phyloP scores from a whole-genome alignment of 2,797 vertebrate species.

The Anguilla anguilla region DNA sequence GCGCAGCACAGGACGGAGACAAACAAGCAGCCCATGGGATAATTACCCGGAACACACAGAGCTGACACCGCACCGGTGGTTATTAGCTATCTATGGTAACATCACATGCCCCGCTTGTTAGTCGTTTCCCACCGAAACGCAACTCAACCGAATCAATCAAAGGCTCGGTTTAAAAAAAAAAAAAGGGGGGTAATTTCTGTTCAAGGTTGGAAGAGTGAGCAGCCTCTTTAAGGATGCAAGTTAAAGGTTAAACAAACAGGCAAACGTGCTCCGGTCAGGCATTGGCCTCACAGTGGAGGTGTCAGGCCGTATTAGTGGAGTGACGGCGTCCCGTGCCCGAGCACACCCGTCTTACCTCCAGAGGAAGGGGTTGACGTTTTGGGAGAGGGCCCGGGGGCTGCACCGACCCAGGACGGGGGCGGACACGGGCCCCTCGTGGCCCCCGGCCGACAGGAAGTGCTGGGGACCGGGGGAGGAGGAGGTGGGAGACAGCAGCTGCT shows the following conservation, averaged over 20 bases:
- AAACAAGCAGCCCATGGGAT: conserved; percentile 18
- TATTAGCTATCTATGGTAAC: not conserved
- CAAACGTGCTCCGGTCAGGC: not conserved
- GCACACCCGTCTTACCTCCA: conserved; percentile 86
- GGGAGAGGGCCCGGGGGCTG: conserved; percentile 72
- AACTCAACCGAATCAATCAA: not conserved
- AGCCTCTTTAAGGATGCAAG: not conserved
- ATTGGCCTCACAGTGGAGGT: not conserved
- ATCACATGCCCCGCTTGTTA: not conserved
- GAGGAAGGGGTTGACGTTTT: conserved; percentile 80
- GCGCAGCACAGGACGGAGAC: conserved; percentile 28
- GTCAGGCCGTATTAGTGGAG: not conserved
- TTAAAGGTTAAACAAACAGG: conserved; percentile 14
- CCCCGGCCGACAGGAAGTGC: conserved; percentile 75
- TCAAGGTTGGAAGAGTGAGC: not conserved
- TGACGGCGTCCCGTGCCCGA: not conserved
- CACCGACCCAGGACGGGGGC: conserved; percentile 82
- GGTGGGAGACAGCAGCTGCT: conserved; percentile 84
- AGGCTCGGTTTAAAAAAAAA: conserved; percentile 1
- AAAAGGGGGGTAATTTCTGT: not conserved
- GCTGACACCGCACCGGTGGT: not conserved
- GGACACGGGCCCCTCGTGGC: conserved; percentile 74
- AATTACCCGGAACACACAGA: conserved; percentile 22
- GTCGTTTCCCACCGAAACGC: not conserved
- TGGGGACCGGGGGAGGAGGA: conserved; percentile 73